A percentile compares a stretch with the other conserved stretches of the same genome.
Conservation (phyloP, 2,888 invertebrate species). For the Platycnemis pennipes region DNA sequence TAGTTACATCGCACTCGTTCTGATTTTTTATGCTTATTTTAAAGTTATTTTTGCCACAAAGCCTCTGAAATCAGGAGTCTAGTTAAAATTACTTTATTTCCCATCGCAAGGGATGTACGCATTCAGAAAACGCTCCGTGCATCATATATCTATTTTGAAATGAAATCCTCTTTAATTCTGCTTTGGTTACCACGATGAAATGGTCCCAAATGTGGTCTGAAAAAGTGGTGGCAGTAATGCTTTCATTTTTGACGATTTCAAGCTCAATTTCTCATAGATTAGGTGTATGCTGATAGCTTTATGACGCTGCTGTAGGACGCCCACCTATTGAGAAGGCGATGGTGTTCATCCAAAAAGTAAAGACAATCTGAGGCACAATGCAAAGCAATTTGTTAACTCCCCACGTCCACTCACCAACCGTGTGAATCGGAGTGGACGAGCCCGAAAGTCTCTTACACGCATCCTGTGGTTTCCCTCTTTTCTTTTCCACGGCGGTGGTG, state of each 20-base stretch:
- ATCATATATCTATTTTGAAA: too few species aligned
- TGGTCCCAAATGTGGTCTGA: too few species aligned
- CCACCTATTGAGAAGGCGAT: neutral
- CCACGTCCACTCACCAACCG: neutral
- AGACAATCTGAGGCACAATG: neutral
- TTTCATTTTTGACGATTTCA: neutral
- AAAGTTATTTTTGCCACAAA: too few species aligned
- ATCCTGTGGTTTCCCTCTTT: conserved; percentile 36
- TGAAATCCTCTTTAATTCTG: too few species aligned
- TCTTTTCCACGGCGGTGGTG: neutral
- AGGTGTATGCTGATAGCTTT: neutral
- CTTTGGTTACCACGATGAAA: too few species aligned
- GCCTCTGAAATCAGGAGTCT: too few species aligned
- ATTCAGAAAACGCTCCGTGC: too few species aligned
- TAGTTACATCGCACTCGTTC: too few species aligned
- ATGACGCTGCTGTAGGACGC: neutral
- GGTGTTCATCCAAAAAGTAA: neutral
- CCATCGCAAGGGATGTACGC: too few species aligned
- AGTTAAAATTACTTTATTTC: too few species aligned
- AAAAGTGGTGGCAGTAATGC: neutral
- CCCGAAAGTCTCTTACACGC: neutral
- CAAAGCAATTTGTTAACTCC: neutral
- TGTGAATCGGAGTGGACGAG: neutral
- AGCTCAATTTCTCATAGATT: neutral
- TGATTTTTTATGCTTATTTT: too few species aligned